Percentiles rank a stretch among this genome's conserved stretches.
These are phyloP conservation scores for Heliconius himera DNA, from an alignment of 1,140 invertebrate species.

Conservation along the genomic window DNA sequence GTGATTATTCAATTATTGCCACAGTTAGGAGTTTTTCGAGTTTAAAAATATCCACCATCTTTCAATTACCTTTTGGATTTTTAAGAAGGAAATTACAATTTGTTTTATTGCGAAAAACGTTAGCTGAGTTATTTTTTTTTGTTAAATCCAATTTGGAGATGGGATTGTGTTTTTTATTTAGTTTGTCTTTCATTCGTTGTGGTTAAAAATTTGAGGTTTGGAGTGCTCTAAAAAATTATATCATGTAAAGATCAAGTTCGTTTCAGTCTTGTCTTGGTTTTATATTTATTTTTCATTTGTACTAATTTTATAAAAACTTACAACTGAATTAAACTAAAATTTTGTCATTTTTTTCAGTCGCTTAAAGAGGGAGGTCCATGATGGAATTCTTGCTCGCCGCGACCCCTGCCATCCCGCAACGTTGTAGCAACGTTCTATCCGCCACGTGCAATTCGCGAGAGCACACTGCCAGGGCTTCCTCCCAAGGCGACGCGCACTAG, in stretches of 20 bases:
- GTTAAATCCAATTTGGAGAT: slow-evolving; percentile 36
- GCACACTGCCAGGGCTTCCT: no score
- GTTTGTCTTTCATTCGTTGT: slow-evolving; percentile 8
- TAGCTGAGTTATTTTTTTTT: slow-evolving; percentile 28
- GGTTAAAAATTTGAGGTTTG: not conserved
- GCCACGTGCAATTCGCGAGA: no score
- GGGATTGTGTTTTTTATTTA: slow-evolving; percentile 11
- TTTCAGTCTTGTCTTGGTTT: not conserved
- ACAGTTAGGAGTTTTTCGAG: slow-evolving; percentile 50
- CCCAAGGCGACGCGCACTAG: no score
- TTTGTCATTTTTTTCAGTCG: no score
- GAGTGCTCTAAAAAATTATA: not conserved
- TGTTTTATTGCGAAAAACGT: slow-evolving; percentile 42
- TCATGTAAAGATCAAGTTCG: not conserved
- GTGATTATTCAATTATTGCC: slow-evolving; percentile 59
- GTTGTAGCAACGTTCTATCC: no score
- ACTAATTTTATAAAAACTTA: not conserved
- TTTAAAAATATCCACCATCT: slow-evolving; percentile 39
- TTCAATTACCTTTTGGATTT: slow-evolving; percentile 39
- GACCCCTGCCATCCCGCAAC: no score
- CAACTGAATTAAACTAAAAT: not conserved
- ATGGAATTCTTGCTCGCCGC: no score
- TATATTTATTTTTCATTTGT: not conserved
- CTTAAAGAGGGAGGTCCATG: no score
- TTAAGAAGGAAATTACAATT: slow-evolving; percentile 38